phyloP scores from a whole-genome alignment of 2,888 invertebrate species.

The Apodemia zela region DNA sequence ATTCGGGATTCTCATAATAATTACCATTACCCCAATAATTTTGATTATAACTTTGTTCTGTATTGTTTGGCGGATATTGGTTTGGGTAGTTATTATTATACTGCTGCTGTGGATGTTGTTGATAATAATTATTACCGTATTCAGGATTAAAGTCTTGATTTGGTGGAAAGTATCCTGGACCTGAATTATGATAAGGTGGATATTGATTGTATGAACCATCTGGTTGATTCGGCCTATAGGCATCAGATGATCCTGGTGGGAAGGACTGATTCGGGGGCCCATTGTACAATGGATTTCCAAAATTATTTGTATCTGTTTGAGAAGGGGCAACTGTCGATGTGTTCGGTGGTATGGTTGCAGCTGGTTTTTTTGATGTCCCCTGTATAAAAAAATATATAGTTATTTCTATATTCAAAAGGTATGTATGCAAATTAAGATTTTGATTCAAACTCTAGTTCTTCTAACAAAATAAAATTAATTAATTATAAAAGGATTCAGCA shows the following conservation, averaged over 20 bases:
- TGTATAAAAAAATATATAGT: constrained; percentile 31
- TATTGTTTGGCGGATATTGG: constrained; percentile 59
- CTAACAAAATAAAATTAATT: too few relatives aligned
- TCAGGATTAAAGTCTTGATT: constrained; percentile 70
- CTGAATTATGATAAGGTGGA: constrained; percentile 60
- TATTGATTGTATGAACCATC: constrained; percentile 56
- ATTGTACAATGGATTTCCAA: constrained; percentile 46
- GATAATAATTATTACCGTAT: constrained; percentile 64
- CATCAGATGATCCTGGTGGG: constrained; percentile 43
- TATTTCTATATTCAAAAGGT: too few relatives aligned
- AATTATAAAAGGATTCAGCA: too few relatives aligned
- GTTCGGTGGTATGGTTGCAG: constrained; percentile 74
- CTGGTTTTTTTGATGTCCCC: constrained; percentile 71
- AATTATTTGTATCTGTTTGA: constrained; percentile 46
- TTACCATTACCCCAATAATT: constrained; percentile 68
- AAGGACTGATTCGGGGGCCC: constrained; percentile 57
- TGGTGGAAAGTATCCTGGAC: constrained; percentile 68
- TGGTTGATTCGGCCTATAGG: constrained; percentile 47
- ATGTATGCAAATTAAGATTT: too few relatives aligned
- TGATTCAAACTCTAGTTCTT: too few relatives aligned
- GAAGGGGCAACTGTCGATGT: constrained; percentile 45
- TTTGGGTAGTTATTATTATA: constrained; percentile 65
- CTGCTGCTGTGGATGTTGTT: constrained; percentile 52
- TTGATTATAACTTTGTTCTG: constrained; percentile 61
- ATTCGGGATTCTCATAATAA: constrained; percentile 62